Base-by-base conservation (phyloP, 2,888 invertebrate genomes). In the Heteropelma amictum region DNA sequence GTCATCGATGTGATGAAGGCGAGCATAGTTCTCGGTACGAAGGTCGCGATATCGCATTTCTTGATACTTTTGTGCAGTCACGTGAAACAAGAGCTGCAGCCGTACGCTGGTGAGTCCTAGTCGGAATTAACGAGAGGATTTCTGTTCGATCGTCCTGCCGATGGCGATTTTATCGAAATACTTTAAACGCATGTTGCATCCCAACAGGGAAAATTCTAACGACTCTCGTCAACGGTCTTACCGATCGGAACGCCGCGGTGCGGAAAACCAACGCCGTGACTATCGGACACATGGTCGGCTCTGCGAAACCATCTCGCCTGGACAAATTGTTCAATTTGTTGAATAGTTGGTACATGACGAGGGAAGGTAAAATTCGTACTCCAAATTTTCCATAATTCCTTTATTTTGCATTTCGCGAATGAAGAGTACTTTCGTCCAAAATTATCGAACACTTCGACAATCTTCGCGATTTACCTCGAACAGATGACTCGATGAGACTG, bases 221-320 rank as follows among this genome's bases (percentile, higher is more conserved):
- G 19, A 91, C 92, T 7, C 89, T 96, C 63, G 91, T 96, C 38
- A 93, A 93, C 79, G 96, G 97, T 0, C 90, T 97, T 14, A 93
- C 94, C 51, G 97, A 98, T 89, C 92, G 96, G 72, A 97, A 97
- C 86, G 90, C 93, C 0, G 94, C 95, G 0, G 93, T 97, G 0
- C 92, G 97, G 82, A 97, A 96, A 89, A 94, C 95, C 77, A 96
- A 94, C 87, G 95, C 97, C 0, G 92, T 93, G 65, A 94, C 96
- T 14, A 92, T 98, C 74, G 98, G 98, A 0, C 94, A 97, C 84
- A 91, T 98, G 3, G 94, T 96, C 6, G 93, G 94, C 12, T 92
- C 93, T 73, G 96, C 97, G 33, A 97, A 97, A 90, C 95, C 93
- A 77, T 91, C 92, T 65, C 93, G 93, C 86, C 89, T 94, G 33